Base-by-base conservation (phyloP, 2,888 invertebrate species). In the Slavum lentiscoides region DNA sequence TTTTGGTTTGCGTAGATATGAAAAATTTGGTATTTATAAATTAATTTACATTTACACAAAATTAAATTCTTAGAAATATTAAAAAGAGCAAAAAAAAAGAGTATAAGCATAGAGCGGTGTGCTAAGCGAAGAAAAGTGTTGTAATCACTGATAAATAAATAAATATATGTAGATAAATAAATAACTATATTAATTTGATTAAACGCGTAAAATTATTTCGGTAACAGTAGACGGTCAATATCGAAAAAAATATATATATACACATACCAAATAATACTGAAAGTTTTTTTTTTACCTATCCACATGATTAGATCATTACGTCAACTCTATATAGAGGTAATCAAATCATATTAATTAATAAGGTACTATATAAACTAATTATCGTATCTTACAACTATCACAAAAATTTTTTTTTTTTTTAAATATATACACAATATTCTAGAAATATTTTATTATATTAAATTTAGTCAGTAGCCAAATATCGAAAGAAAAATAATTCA, bases 261-360 rank as follows among this genome's bases (percentile, higher is more conserved):
- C 23, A 53, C 21, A 53, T 6, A 53, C 21, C 19, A 75, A 55
- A 55, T 23, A 75, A 75, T 67, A 75, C 43, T 67, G 15, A 17
- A 58, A 58, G 19, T 4, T 55, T 39, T 58, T 0, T 58, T 23
- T 13, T 3, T 13, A n/a, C 19, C 5, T 7, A 58, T 7, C 39
- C 66, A 58, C 21, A 58, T 30, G 17, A 58, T 67, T 53, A 67
- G 13, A 58, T n/a, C 43, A 70, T 64, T 62, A 55, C 21, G 77
- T 80, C 70, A 80, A 72, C 4, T 55, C 39, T 39, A 80, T 64
- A 72, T 62, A 49, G n/a, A n/a, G 11, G 49, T 49, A 77, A 61
- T 30, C 62, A 69, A 72, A 64, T 62, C 15, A 49, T 70, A 58
- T 39, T 58, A 58, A 64, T 66, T 2, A 23, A 8, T 30, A 53